Base-by-base conservation (phyloP, 2,888 invertebrate species). In the Danaus chrysippus region DNA sequence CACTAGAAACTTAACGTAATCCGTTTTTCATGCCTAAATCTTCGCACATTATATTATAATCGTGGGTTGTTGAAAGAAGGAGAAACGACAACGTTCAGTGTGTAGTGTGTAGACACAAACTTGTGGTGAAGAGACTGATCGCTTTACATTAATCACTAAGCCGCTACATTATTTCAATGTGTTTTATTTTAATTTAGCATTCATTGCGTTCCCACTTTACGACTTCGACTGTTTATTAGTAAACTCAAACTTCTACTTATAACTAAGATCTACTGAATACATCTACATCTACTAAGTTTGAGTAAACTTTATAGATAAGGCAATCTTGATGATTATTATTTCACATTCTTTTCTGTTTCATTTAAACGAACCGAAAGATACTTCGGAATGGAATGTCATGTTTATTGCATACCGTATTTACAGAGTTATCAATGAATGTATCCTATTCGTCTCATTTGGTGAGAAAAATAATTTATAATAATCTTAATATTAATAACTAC, bases 401-500 rank as follows among this genome's bases (percentile, higher is more conserved):
- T 49, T 17, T 1, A 49, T 49, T 10, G 17, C 17, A 17, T 10
- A n/a, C 17, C 17, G 49, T 49, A 49, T 49, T 17, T 49, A 49
- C 15, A 49, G 17, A 17, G 49, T 11, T 17, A 10, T 49, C 49
- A 17, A 10, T 49, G 9, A 17, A 17, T 49, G 49, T 49, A 17
- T 17, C 10, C 3, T 17, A 46, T 46, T 46, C 23, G 23, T 34
- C 46, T 15, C 46, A 46, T 46, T 15, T 15, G n/a, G n/a, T 46
- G 46, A 46, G 46, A 46, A 46, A 34, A 46, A n/a, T 46, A 49
- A 17, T 49, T 17, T 17, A n/a, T 49, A 49, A 8, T 46, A 46
- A 46, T 46, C 46, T 42, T 58, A 65, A 42, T 41, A 15, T 54
- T 43, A 56, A 43, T 41, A 46, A 41, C 63, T 70, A 70, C 65